phyloP scores from a whole-genome alignment of 2,797 vertebrate species.

The Manis pentadactyla region DNA sequence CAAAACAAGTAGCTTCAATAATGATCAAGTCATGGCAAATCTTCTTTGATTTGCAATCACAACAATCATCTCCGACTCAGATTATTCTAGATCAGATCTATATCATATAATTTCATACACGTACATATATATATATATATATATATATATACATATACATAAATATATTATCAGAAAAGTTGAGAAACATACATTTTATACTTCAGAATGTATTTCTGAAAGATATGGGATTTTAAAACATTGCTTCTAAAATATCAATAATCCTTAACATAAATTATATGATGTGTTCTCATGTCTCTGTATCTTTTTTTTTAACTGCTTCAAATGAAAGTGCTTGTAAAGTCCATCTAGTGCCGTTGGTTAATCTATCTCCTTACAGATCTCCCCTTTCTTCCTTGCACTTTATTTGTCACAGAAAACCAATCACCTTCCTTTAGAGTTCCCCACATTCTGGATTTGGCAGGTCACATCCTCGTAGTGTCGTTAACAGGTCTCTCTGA shows the following conservation, averaged over 20 bases:
- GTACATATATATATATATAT: neutral
- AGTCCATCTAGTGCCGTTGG: neutral
- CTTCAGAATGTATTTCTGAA: neutral
- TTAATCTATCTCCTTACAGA: neutral
- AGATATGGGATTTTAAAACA: neutral
- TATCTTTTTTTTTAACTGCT: neutral
- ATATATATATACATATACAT: neutral
- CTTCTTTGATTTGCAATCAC: neutral
- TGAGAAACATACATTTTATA: neutral
- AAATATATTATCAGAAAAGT: neutral
- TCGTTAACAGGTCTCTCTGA: neutral
- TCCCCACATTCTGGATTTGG: neutral
- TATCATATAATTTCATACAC: neutral
- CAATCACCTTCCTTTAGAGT: neutral
- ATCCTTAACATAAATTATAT: neutral
- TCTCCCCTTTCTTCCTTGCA: neutral
- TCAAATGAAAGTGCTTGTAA: neutral
- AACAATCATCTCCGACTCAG: neutral
- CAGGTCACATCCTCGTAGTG: neutral
- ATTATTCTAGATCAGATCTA: neutral
- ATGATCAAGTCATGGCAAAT: neutral
- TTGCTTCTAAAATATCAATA: neutral
- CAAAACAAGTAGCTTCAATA: neutral
- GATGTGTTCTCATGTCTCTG: neutral
- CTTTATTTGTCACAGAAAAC: neutral